Percentiles rank a stretch among this genome's conserved stretches.
phyloP scores from a whole-genome alignment of 2,797 vertebrate species.

The Luscinia megarhynchos region DNA sequence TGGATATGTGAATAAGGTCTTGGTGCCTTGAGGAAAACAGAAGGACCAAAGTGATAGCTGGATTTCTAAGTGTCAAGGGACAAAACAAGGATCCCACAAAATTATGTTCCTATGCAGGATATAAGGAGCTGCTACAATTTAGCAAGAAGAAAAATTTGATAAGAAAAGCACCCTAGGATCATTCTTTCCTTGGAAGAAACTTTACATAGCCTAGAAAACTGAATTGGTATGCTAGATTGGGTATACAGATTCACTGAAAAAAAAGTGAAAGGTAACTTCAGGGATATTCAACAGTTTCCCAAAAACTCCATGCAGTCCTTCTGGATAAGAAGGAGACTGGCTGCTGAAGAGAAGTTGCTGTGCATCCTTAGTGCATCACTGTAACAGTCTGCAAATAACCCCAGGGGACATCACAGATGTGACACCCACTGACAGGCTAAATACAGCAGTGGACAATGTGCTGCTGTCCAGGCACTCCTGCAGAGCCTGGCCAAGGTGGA shows the following conservation, averaged over 20 bases:
- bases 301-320: neutral
- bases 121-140: neutral
- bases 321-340: neutral
- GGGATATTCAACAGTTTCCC: neutral
- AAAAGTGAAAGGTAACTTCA: neutral
- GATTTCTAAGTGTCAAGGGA: neutral
- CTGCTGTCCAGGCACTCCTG: neutral
- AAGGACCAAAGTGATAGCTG: neutral
- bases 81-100: accelerated
- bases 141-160: neutral
- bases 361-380: neutral
- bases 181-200: neutral
- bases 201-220: neutral
- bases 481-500: neutral
- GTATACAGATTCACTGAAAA: neutral
- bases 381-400: neutral
- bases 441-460: neutral
- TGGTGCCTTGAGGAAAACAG: neutral
- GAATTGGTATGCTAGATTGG: neutral
- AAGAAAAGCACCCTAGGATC: neutral
- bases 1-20: neutral
- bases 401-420: neutral
- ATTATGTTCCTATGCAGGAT: neutral
- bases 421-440: neutral
- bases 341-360: neutral